Conservation (phyloP, 2,797 vertebrate species). For the Enteromius trimaculatus region DNA sequence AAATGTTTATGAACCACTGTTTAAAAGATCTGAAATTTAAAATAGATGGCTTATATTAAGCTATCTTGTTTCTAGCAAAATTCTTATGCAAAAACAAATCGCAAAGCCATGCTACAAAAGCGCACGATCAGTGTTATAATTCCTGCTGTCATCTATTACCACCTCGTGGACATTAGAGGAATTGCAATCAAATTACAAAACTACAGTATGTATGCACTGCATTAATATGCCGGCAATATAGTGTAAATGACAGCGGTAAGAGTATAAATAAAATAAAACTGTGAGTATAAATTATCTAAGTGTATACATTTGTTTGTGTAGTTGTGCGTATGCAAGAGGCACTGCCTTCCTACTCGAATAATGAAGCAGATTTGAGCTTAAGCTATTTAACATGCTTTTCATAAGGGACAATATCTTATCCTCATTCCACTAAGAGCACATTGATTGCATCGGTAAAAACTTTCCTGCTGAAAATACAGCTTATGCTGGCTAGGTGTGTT, state of each 20-base stretch:
- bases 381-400: not conserved
- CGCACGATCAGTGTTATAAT: not conserved
- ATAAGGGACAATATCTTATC: not conserved
- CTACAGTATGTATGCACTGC: not conserved
- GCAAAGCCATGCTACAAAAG: not conserved
- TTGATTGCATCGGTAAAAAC: too few relatives aligned
- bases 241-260: not conserved
- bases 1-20: not conserved
- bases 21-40: not conserved
- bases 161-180: not conserved
- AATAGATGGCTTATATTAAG: not conserved
- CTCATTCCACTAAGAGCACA: not conserved
- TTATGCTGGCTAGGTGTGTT: too few relatives aligned
- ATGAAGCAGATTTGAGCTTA: slow-evolving; percentile 2
- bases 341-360: not conserved
- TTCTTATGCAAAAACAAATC: not conserved
- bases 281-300: not conserved
- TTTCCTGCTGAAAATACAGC: not conserved
- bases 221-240: not conserved
- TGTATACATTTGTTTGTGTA: not conserved
- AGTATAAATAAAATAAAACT: too few relatives aligned
- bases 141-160: not conserved
- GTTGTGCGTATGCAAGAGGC: not conserved
- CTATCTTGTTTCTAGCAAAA: not conserved
- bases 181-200: not conserved